A percentile compares a stretch with the other conserved stretches of the same genome.
Evolutionary conservation across 2,888 invertebrate species (phyloP).

Genomic region (Danaus chrysippus): DNA sequence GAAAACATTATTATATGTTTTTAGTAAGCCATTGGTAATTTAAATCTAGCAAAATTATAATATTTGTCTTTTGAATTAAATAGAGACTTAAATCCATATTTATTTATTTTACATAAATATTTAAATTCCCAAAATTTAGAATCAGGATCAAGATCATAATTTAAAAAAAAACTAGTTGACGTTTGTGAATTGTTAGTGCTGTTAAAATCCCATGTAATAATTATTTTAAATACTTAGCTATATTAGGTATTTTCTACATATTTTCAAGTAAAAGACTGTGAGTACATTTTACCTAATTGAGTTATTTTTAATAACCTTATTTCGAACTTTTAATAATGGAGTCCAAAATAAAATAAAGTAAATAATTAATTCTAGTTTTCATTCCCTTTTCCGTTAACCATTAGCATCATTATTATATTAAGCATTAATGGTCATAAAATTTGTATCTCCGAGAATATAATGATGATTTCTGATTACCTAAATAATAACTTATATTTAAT

Average conservation of each 20-base stretch:
- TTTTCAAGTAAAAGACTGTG: constrained; percentile 16
- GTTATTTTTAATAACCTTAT: constrained; percentile 5
- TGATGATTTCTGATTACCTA: too few species aligned
- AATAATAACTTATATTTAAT: not conserved
- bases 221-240: constrained; percentile 15
- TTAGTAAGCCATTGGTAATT: not conserved
- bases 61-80: not conserved
- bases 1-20: not conserved
- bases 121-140: constrained; percentile 11
- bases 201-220: constrained; percentile 25
- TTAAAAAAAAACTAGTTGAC: constrained; percentile 27
- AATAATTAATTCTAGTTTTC: constrained; percentile 1
- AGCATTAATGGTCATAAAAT: not conserved
- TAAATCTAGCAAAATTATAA: not conserved
- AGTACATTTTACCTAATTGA: constrained; percentile 21
- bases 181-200: constrained; percentile 30
- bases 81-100: not conserved
- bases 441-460: too few species aligned
- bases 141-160: constrained; percentile 19
- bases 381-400: not conserved
- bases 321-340: constrained; percentile 7
- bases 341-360: not conserved
- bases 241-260: constrained; percentile 12
- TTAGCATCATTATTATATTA: not conserved
- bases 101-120: not conserved